These are phyloP conservation scores for Pelobates cultripes DNA, from an alignment of 2,797 vertebrate species.

Conservation along the genomic window DNA sequence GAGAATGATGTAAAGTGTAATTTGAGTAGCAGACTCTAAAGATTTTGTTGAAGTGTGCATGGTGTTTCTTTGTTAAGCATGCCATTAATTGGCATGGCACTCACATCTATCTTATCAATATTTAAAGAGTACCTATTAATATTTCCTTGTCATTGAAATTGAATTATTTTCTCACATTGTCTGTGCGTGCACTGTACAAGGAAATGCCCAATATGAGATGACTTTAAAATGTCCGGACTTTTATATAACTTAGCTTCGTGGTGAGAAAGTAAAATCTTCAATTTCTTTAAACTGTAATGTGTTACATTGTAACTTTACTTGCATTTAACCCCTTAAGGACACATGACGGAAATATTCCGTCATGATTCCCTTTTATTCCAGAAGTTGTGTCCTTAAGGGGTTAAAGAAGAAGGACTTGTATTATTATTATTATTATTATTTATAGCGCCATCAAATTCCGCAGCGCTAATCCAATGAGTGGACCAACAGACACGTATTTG, in stretches of 20 bases:
- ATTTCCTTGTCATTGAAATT: constrained; percentile 19
- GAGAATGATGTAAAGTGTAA: neutral
- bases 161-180: neutral
- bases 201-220: neutral
- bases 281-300: neutral
- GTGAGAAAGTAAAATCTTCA: neutral
- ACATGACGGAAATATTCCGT: too few species aligned
- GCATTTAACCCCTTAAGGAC: too few species aligned
- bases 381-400: too few species aligned
- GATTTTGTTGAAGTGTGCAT: neutral
- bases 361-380: too few species aligned
- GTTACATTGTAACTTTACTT: too few species aligned
- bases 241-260: neutral
- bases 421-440: too few species aligned
- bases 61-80: neutral
- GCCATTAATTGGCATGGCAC: neutral
- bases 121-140: constrained; percentile 23
- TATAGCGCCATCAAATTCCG: too few species aligned
- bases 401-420: too few species aligned
- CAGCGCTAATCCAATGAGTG: too few species aligned
- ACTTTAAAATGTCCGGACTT: neutral
- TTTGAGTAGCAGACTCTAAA: neutral
- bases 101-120: constrained; percentile 18
- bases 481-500: too few species aligned
- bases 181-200: neutral